These are phyloP conservation scores for Sphecodes monilicornis DNA, from an alignment of 2,888 invertebrate species.

Conservation along the genomic window DNA sequence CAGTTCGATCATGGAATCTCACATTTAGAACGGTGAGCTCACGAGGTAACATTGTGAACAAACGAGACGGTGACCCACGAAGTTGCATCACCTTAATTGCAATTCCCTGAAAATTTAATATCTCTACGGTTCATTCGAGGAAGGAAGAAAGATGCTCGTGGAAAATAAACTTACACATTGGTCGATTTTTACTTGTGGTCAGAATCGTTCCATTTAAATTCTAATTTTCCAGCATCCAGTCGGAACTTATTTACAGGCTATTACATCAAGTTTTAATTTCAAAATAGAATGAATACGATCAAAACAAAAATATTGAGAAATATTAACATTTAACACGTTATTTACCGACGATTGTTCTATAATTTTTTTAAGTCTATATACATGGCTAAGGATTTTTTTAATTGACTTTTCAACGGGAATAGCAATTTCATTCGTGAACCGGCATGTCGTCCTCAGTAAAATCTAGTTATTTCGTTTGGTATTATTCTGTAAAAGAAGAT, in stretches of 20 bases:
- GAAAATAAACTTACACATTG: not conserved
- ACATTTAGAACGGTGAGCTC: slow-evolving; percentile 16
- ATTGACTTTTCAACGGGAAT: no score
- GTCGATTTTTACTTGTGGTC: not conserved
- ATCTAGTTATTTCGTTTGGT: no score
- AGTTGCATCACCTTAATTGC: slow-evolving; percentile 28
- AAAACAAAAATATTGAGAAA: no score
- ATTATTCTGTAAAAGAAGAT: no score
- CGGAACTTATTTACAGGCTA: not conserved
- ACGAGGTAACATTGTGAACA: slow-evolving; percentile 42
- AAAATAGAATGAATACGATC: no score
- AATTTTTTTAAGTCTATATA: no score
- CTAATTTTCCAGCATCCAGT: not conserved
- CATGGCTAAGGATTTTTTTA: no score
- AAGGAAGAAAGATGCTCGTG: not conserved
- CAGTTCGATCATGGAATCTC: slow-evolving; percentile 46
- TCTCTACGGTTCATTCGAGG: not conserved
- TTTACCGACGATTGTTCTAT: no score
- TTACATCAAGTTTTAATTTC: no score
- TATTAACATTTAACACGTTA: no score
- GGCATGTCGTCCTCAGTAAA: no score
- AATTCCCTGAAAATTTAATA: slow-evolving; percentile 31
- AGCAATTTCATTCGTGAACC: no score
- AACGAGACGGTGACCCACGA: slow-evolving; percentile 35
- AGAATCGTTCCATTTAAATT: not conserved